A percentile compares a stretch with the other conserved stretches of the same genome.
These are phyloP conservation scores for Drosophila prolongata DNA, from an alignment of 2,888 invertebrate genomes.

Conservation along the genomic window DNA sequence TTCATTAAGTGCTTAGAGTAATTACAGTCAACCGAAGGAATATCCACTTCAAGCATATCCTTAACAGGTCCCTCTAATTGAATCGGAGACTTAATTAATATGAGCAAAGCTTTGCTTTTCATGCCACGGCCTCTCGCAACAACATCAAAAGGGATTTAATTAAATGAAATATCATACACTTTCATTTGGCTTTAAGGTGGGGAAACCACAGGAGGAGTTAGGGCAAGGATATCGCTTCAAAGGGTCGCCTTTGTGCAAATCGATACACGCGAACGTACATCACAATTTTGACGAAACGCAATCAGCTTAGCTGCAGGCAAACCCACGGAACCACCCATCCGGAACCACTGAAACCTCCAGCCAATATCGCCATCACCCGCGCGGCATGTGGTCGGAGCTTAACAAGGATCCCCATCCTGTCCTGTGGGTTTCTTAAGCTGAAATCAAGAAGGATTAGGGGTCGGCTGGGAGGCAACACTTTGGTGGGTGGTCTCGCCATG, in stretches of 20 bases:
- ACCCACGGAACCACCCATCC: slow-evolving; percentile 28
- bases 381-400: slow-evolving; percentile 56
- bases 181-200: slow-evolving; percentile 55
- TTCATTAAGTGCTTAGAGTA: slow-evolving; percentile 1
- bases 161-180: slow-evolving; percentile 68
- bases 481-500: neutral
- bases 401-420: slow-evolving; percentile 28
- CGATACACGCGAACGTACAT: slow-evolving; percentile 52
- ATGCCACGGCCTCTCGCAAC: slow-evolving; percentile 12
- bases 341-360: slow-evolving; percentile 56
- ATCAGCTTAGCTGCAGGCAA: slow-evolving; percentile 74
- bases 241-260: slow-evolving; percentile 55
- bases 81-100: slow-evolving; percentile 61
- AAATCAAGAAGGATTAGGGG: slow-evolving; percentile 36
- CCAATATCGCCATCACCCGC: slow-evolving; percentile 45
- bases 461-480: slow-evolving; percentile 2
- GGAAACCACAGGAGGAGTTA: slow-evolving; percentile 7
- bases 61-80: slow-evolving; percentile 24
- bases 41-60: slow-evolving; percentile 28
- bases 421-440: slow-evolving; percentile 34
- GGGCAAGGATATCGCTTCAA: slow-evolving; percentile 51
- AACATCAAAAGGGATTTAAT: slow-evolving; percentile 74
- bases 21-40: slow-evolving; percentile 22
- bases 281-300: slow-evolving; percentile 74
- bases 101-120: slow-evolving; percentile 22